Conservation (phyloP, 2,113 vertebrate genomes). For the Scopus umbretta region DNA sequence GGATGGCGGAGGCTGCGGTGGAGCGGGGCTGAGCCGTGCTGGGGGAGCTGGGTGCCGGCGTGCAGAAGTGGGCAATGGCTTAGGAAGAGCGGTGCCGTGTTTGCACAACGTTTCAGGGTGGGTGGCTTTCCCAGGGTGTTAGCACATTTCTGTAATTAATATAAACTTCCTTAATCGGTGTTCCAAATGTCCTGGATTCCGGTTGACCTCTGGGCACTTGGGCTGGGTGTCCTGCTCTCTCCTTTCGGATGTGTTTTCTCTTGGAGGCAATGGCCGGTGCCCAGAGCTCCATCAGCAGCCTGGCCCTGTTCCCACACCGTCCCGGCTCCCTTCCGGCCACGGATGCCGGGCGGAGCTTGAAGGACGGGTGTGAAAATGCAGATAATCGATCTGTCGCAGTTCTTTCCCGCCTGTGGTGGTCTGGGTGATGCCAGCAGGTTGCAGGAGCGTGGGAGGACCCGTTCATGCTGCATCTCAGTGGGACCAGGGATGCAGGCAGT, state of each 20-base stretch:
- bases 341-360: accelerated
- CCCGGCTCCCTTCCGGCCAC: background rate
- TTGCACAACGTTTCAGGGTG: background rate
- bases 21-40: background rate
- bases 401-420: background rate
- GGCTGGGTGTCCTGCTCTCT: background rate
- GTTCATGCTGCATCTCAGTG: accelerated
- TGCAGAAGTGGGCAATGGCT: background rate
- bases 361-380: background rate
- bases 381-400: accelerated
- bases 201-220: background rate
- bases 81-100: background rate
- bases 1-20: background rate
- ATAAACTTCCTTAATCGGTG: background rate
- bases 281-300: background rate
- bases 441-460: background rate
- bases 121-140: background rate
- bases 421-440: background rate
- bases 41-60: background rate
- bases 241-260: background rate
- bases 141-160: background rate
- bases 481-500: background rate
- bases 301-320: background rate
- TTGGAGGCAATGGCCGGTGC: accelerated
- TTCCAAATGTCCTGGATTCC: background rate